phyloP scores from a whole-genome alignment of 2,888 invertebrate genomes.

The Aspidiotus rigidus region DNA sequence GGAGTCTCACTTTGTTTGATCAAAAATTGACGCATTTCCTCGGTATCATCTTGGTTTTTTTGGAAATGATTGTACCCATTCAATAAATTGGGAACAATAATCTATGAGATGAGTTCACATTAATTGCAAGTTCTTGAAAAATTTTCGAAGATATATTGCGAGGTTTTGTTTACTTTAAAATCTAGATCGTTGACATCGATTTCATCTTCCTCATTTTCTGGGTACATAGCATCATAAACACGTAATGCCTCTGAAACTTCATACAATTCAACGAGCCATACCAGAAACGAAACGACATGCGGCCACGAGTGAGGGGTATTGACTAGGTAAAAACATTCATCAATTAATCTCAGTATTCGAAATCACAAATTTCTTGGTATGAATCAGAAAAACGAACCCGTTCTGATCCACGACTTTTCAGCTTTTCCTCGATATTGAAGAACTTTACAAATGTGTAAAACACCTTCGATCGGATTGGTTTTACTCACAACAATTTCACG shows the following conservation, averaged over 20 bases:
- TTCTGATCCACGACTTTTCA: slow-evolving; percentile 35
- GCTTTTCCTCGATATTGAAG: slow-evolving; percentile 35
- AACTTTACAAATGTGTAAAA: slow-evolving; percentile 32
- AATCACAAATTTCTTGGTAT: not conserved
- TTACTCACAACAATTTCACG: slow-evolving; percentile 29
- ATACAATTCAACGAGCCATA: slow-evolving; percentile 35
- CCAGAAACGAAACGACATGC: slow-evolving; percentile 34
- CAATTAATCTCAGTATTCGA: not conserved
- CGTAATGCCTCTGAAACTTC: slow-evolving; percentile 24
- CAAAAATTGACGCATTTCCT: slow-evolving; percentile 23
- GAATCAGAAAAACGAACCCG: slow-evolving; percentile 25
- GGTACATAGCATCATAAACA: slow-evolving; percentile 32
- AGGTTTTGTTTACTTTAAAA: slow-evolving; percentile 3
- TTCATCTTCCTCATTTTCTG: slow-evolving; percentile 26
- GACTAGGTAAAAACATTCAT: slow-evolving; percentile 19
- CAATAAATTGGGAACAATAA: slow-evolving; percentile 13
- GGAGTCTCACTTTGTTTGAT: slow-evolving; percentile 18
- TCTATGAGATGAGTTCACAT: too few relatives aligned
- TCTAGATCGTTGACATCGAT: slow-evolving; percentile 30
- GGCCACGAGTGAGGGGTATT: slow-evolving; percentile 36
- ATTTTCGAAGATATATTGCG: too few relatives aligned
- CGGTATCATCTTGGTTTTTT: not conserved
- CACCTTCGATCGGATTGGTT: slow-evolving; percentile 33
- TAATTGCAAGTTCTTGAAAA: not conserved
- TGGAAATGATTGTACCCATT: slow-evolving; percentile 8